These are phyloP conservation scores for Drosophila pseudoobscura DNA, from an alignment of 1,140 invertebrate genomes.

Conservation along the genomic window DNA sequence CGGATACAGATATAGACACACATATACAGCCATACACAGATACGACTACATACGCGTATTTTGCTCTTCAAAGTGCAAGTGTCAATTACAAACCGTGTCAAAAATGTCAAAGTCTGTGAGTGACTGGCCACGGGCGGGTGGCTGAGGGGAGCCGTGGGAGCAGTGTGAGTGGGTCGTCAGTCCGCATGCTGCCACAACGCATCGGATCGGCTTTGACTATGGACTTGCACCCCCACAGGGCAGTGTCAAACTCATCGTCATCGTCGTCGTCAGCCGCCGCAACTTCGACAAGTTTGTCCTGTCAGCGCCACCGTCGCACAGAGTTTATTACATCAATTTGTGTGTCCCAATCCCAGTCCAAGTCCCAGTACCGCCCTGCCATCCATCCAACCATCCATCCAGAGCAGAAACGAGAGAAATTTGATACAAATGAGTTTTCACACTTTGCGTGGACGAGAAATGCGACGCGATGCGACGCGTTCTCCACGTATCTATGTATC, in stretches of 20 bases:
- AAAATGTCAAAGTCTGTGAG: slow-evolving; percentile 80
- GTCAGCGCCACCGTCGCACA: slow-evolving; percentile 68
- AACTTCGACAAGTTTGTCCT: slow-evolving; percentile 76
- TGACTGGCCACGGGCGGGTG: slow-evolving; percentile 53
- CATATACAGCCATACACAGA: no score
- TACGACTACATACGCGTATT: slow-evolving; percentile 5
- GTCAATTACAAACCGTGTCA: slow-evolving; percentile 82
- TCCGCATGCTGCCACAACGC: slow-evolving; percentile 30
- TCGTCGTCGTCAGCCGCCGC: slow-evolving; percentile 8
- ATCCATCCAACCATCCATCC: slow-evolving; percentile 5
- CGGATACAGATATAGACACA: slow-evolving; percentile 1
- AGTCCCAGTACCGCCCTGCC: neutral
- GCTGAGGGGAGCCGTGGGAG: slow-evolving; percentile 8
- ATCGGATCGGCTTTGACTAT: slow-evolving; percentile 19
- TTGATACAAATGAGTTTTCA: slow-evolving; percentile 82
- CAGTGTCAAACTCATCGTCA: slow-evolving; percentile 27
- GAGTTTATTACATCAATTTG: slow-evolving; percentile 82
- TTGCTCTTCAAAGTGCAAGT: slow-evolving; percentile 73
- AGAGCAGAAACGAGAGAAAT: slow-evolving; percentile 53
- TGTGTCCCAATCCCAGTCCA: slow-evolving; percentile 29
- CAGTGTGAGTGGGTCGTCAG: neutral
- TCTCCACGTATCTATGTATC: slow-evolving; percentile 8
- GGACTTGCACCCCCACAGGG: slow-evolving; percentile 60
- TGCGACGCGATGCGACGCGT: neutral
- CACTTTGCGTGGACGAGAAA: slow-evolving; percentile 61